These are phyloP conservation scores for Cynaeus angustus DNA, from an alignment of 2,888 invertebrate genomes.

Conservation along the genomic window DNA sequence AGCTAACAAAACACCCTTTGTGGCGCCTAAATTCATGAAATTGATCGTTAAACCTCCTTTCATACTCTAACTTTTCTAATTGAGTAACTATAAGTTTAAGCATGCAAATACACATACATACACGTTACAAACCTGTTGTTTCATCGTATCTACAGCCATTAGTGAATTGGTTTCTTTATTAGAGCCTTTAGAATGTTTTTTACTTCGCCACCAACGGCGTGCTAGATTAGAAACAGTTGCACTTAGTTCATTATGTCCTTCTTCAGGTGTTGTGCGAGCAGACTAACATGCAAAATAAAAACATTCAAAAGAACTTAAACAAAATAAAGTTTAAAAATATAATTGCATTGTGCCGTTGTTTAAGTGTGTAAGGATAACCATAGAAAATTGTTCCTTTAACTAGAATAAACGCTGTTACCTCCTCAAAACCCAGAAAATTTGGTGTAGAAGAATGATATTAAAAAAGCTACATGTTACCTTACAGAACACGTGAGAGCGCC, in stretches of 20 bases:
- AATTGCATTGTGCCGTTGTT: slow-evolving; percentile 2
- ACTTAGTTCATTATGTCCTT: slow-evolving; percentile 60
- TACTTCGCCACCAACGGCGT: slow-evolving; percentile 63
- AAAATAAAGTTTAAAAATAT: slow-evolving; percentile 5
- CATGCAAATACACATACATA: slow-evolving; percentile 22
- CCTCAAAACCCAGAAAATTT: too few species aligned
- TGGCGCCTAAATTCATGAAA: too few species aligned
- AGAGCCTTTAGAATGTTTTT: slow-evolving; percentile 58
- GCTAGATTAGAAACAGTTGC: slow-evolving; percentile 55
- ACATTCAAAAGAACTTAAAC: slow-evolving; percentile 51
- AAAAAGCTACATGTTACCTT: neutral
- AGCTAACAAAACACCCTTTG: too few species aligned
- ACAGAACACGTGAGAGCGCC: slow-evolving; percentile 4
- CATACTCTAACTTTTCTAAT: too few species aligned
- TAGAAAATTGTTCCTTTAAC: too few species aligned
- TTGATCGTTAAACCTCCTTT: too few species aligned
- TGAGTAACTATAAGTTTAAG: too few species aligned
- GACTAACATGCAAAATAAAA: slow-evolving; percentile 64
- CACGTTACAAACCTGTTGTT: slow-evolving; percentile 64
- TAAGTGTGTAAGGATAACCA: too few species aligned
- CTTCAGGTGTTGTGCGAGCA: slow-evolving; percentile 57
- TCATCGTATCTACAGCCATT: slow-evolving; percentile 65
- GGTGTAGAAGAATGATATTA: neutral
- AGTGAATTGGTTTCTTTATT: slow-evolving; percentile 58
- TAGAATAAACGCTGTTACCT: neutral